Base-by-base conservation (phyloP, 2,888 invertebrate species). In the Drosophila affinis region DNA sequence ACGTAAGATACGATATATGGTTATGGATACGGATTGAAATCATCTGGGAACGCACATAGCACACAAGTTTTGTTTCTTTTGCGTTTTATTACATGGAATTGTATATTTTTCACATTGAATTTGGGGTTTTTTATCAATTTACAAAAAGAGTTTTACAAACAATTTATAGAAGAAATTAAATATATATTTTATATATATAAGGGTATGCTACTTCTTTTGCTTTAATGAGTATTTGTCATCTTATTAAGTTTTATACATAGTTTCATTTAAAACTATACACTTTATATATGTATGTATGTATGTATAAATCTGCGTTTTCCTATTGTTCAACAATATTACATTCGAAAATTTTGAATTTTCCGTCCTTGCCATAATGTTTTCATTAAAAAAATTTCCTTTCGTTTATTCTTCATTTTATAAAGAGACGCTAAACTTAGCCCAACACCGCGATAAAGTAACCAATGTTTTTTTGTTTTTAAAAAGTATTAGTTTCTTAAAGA, bases 51-150 rank as follows among this genome's bases (percentile, higher is more conserved):
- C 79, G 79, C 81, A 69, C 60, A 52, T 63, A 67, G 82, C 69
- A 83, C 79, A 87, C 86, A 72, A 78, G 72, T 60, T 56, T 76
- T 72, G 60, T 63, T 79, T 72, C 76, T 81, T 85, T 87, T 87
- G 79, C 85, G 87, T 86, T 88, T 88, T 88, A 84, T 88, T 86
- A 84, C 89, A 87, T 75, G 58, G 78, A 78, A 68, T 81, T 85
- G 72, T 77, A 75, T 85, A 82, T 78, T 76, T 87, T 77, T 83
- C 87, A 88, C 88, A 83, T 88, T 85, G 72, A 85, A 75, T 77
- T 76, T 76, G 68, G 68, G 69, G 12, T 60, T 59, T 62, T 21
- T 45, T 34, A 72, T 81, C 47, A 87, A 85, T 82, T 86, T 85
- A 83, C 88, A 83, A 78, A 81, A 87, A 73, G 64, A 74, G 62